Evolutionary conservation across 37 sponge, comb jelly and placozoan genomes (phyloP), one percentile per base, ranked within the genome.

Genomic region (Crambe crambe): DNA sequence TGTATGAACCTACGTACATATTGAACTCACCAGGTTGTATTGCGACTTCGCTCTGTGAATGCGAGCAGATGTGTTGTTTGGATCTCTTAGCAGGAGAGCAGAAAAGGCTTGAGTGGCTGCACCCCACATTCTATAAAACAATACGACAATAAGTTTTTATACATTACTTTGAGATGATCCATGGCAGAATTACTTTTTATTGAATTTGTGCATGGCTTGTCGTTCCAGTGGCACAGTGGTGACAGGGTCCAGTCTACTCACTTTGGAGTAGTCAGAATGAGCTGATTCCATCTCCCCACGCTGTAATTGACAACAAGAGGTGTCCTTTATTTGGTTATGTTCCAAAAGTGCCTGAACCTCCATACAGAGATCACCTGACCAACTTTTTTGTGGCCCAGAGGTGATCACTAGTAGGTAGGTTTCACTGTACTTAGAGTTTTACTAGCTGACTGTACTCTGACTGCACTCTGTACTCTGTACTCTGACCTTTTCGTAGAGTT

Each of bases 251-350:
- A 91, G 85, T 34, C 68, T 56, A 39, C 43, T 77, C 27, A 92
- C 90, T 20, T 37, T 74, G 35, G 92, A 74, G 68, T 95, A 95
- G 81, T 95, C 92, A 69, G 57, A 82, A 18, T 91, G 43, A 22
- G 96, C 92, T 22, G 76, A 30, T 58, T 82, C 72, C 0, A 82
- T 60, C 35, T 91, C 84, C 25, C 90, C 87, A 44, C 43, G 75
- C 92, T 92, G 58, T 0, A 59, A 61, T 23, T 20, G 63, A 23
- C 6, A 23, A 21, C 6, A 21, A 61, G 63, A 20, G 63, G 30
- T 61, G 63, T 27, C n/a, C n/a, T n/a, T n/a, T n/a, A n/a, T n/a
- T n/a, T n/a, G n/a, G n/a, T n/a, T n/a, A n/a, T n/a, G n/a, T n/a
- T n/a, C n/a, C n/a, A n/a, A n/a, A n/a, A n/a, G n/a, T n/a, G n/a